Percentiles rank a stretch among this genome's conserved stretches.
These are phyloP conservation scores for Dromococcyx pavoninus DNA, from an alignment of 2,797 vertebrate species.

Conservation along the genomic window DNA sequence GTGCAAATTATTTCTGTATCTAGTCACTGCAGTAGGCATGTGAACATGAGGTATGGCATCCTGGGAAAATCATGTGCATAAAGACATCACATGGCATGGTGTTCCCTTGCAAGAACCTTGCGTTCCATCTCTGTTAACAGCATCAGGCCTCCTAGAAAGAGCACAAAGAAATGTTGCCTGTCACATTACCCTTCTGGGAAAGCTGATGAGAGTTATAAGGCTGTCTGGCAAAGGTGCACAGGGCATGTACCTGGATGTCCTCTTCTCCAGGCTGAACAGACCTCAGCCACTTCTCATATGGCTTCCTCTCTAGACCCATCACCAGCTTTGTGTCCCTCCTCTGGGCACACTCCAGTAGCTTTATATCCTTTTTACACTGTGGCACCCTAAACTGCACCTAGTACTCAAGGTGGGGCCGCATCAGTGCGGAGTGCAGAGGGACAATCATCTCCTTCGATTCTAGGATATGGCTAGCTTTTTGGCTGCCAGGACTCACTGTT, in stretches of 20 bases:
- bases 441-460: too few relatives aligned
- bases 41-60: neutral
- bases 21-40: neutral
- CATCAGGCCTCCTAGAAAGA: neutral
- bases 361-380: too few relatives aligned
- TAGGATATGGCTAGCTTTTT: too few relatives aligned
- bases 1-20: neutral
- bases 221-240: neutral
- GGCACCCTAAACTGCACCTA: too few relatives aligned
- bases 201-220: neutral
- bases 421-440: too few relatives aligned
- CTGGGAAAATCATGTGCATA: neutral
- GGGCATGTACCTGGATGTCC: neutral
- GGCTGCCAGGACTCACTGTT: too few relatives aligned
- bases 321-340: too few relatives aligned
- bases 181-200: neutral
- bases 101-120: neutral
- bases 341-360: too few relatives aligned
- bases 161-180: neutral
- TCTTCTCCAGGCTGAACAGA: too few relatives aligned
- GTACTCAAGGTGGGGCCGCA: too few relatives aligned
- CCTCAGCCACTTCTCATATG: too few relatives aligned
- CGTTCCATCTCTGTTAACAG: neutral
- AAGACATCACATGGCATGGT: neutral
- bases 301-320: too few relatives aligned